Conservation (phyloP, 2,797 vertebrate genomes). For the Smutsia gigantea region DNA sequence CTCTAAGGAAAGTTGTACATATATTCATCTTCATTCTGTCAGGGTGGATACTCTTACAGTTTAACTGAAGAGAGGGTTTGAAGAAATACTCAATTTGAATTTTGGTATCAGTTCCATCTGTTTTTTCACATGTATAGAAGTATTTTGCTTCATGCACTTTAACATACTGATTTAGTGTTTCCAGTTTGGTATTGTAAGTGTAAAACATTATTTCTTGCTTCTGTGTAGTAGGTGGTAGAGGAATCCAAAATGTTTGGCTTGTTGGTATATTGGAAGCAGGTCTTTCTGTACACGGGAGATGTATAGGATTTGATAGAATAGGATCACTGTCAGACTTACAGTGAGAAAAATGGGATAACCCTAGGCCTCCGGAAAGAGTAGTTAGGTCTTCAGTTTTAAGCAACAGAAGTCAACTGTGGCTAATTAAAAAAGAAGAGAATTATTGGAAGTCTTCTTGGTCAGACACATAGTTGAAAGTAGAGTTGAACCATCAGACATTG, state of each 20-base stretch:
- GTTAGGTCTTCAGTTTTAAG: neutral
- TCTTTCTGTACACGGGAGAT: neutral
- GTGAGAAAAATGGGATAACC: neutral
- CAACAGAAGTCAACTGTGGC: conserved; percentile 4
- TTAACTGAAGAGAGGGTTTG: neutral
- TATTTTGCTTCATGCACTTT: neutral
- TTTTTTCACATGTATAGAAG: neutral
- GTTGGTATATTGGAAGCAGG: neutral
- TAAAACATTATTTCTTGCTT: conserved; percentile 15
- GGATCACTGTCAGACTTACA: neutral
- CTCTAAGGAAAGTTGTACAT: neutral
- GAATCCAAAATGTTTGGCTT: neutral
- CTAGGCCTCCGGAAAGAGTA: neutral
- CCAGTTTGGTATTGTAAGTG: neutral
- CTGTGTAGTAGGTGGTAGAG: neutral
- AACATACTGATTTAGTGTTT: neutral
- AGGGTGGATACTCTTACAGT: neutral
- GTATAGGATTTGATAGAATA: neutral
- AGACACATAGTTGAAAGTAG: neutral
- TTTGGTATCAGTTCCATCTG: neutral
- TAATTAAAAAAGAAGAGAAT: neutral
- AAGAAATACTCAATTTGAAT: neutral
- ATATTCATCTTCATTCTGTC: neutral
- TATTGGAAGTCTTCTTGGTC: neutral
- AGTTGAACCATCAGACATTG: neutral